Evolutionary conservation across 2,888 invertebrate species (phyloP).

Genomic region (Caenorhabditis angaria): DNA sequence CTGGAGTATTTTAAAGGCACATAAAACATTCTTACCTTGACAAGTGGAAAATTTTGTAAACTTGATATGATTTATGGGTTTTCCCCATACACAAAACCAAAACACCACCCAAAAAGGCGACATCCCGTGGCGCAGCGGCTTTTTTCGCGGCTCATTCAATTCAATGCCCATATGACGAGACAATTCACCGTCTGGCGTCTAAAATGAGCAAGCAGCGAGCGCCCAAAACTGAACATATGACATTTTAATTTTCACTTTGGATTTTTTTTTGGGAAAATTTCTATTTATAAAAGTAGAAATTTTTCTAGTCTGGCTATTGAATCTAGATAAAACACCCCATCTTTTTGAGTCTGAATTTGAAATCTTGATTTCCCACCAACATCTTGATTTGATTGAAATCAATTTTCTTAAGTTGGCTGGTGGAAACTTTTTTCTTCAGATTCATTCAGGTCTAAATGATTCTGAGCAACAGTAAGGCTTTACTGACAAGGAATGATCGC

Average conservation of each 20-base stretch:
- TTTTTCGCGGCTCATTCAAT: no score
- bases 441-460: no score
- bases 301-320: not conserved
- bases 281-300: not conserved
- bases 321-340: not conserved
- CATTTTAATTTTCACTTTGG: not conserved
- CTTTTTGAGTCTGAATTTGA: not conserved
- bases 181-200: not conserved
- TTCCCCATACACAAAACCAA: no score
- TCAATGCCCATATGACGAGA: slow-evolving; percentile 1
- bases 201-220: no score
- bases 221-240: not conserved
- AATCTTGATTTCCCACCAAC: slow-evolving; percentile 1
- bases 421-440: no score
- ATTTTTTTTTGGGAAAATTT: not conserved
- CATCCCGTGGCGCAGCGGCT: slow-evolving; percentile 1
- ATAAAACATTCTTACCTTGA: no score
- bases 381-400: slow-evolving; percentile 1
- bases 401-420: no score
- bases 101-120: not conserved
- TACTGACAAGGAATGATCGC: no score
- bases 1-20: slow-evolving; percentile 3
- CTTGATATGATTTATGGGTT: no score
- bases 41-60: no score
- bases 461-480: no score